phyloP scores from a whole-genome alignment of 2,888 invertebrate species.

The Ophion costatus region DNA sequence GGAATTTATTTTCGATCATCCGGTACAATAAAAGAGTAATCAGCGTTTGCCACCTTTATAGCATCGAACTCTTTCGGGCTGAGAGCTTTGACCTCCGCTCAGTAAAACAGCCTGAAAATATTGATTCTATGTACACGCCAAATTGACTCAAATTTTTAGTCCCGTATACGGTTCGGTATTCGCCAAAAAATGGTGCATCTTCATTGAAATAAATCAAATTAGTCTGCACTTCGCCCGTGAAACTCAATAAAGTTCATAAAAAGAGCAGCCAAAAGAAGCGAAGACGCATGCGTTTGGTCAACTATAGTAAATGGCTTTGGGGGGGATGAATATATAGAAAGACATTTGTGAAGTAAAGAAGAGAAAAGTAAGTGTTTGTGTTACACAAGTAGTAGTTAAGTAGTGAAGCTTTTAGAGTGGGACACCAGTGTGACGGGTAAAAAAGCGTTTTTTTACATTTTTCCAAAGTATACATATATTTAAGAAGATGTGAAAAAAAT shows the following conservation, averaged over 20 bases:
- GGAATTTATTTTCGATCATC: not conserved
- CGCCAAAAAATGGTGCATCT: not conserved
- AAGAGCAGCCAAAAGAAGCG: not conserved
- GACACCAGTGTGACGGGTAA: too few species aligned
- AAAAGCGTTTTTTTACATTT: too few species aligned
- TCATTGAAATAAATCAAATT: not conserved
- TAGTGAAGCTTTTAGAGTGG: too few species aligned
- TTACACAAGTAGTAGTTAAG: too few species aligned
- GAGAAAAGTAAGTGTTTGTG: too few species aligned
- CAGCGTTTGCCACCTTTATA: not conserved
- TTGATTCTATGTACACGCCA: not conserved
- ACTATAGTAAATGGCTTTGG: too few species aligned
- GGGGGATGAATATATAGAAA: too few species aligned
- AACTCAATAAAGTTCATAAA: not conserved
- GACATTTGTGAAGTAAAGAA: too few species aligned
- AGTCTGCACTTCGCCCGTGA: not conserved
- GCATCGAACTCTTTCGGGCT: not conserved
- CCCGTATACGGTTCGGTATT: not conserved
- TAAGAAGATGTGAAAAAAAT: too few species aligned
- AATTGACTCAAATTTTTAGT: not conserved
- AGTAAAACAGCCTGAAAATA: not conserved
- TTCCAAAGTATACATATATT: too few species aligned
- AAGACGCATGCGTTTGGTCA: not conserved
- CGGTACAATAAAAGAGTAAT: not conserved
- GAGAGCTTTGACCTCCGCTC: not conserved